Base-by-base conservation (phyloP, 2,797 vertebrate genomes). In the Setipinna tenuifilis region DNA sequence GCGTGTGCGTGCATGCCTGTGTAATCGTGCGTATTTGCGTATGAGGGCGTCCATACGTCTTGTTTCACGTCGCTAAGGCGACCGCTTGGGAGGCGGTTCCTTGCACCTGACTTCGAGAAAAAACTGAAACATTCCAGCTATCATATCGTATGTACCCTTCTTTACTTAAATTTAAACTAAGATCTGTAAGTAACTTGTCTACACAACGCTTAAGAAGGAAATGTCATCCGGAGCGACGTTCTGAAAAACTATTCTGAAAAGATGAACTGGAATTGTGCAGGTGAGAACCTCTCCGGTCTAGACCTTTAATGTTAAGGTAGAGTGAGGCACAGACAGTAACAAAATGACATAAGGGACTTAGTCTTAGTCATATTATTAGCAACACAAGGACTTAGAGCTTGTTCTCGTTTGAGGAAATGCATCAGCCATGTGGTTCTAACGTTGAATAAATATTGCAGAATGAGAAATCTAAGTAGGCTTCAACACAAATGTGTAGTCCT, bases 21-120 rank as follows among this genome's bases (percentile, higher is more conserved):
- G 61, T 57, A 46, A 50, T 28, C 3, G 57, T 41, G 25, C 65
- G 61, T 54, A 25, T 46, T 71, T 48, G n/a, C 21, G 28, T 35
- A n/a, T 4, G 19, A 16, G 23, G 28, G 25, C 65, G 62, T 82
- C 50, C 28, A 58, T n/a, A 81, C 19, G 78, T 54, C 62, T 83
- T 83, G 12, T 86, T 25, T 81, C 48, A 71, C 80, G 90, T 91
- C 87, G 83, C 89, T 83, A 89, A 85, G 87, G 86, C 86, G 88
- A 92, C 88, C 84, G 87, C 90, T 88, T 91, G 87, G 89, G 83
- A 87, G 91, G 91, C 88, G 88, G 88, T 68, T 86, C 89, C 85
- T 82, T 86, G 25, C 85, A 86, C 84, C 85, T 87, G 19, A 80
- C 85, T 85, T 50, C 58, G 86, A 86, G 35, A 75, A 61, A 82